Conservation (phyloP, 2,797 vertebrate species). For the Manis pentadactyla region DNA sequence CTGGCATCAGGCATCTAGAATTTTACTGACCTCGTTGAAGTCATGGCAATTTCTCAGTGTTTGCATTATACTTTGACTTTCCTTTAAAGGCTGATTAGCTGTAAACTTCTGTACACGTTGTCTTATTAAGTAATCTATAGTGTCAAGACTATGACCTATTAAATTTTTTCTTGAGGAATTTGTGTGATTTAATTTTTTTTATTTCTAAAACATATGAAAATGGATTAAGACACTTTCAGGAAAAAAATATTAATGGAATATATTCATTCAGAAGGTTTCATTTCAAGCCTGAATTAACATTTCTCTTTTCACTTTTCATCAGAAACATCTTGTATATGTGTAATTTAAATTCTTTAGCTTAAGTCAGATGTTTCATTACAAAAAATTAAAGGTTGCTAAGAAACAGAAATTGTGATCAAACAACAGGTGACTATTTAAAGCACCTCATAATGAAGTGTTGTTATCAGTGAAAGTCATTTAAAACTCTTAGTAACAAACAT, state of each 20-base stretch:
- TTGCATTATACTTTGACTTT: neutral
- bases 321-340: neutral
- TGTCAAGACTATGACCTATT: neutral
- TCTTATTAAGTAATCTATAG: neutral
- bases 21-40: neutral
- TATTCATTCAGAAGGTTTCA: neutral
- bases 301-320: neutral
- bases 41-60: neutral
- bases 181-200: neutral
- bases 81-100: neutral
- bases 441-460: neutral
- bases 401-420: neutral
- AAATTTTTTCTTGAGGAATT: neutral
- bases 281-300: neutral
- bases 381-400: neutral
- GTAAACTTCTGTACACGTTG: neutral
- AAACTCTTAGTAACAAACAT: neutral
- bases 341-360: neutral
- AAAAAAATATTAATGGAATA: neutral
- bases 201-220: slow-evolving; percentile 5
- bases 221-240: neutral
- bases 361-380: neutral
- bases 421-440: neutral
- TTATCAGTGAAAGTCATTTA: neutral
- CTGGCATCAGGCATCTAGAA: neutral